Base-by-base conservation (phyloP, 2,113 vertebrate species). In the Anhinga anhinga region DNA sequence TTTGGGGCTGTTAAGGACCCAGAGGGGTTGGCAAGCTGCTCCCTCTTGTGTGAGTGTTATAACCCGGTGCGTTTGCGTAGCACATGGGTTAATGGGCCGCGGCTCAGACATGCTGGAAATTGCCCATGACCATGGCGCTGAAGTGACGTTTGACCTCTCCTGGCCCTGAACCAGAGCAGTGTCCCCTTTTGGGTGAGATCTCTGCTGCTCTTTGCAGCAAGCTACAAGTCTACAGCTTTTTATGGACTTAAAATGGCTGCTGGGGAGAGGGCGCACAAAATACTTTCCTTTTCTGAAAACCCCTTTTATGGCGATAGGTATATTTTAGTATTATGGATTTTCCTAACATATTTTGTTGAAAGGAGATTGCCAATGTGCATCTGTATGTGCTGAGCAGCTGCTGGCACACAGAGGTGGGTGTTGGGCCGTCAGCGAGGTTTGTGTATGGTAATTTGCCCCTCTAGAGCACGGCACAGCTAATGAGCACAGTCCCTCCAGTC, bases 341-440 rank as follows among this genome's bases (percentile, higher is more conserved):
- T 76, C 78, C 56, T n/a, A 10, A 9, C 0, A 0, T 79, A 14
- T 72, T 63, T 85, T 86, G 47, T 91, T 81, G 88, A 74, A 94
- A 93, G 92, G 91, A 53, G 91, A 44, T 97, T 88, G 61, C 88
- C 92, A 73, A 0, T 0, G 9, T 22, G 13, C 12, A 25, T 94
- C 91, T 85, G 50, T 10, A 10, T 36, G 91, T 91, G 78, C 90
- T 91, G 90, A 95, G 93, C 95, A 95, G 90, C 90, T 97, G 72
- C 91, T 90, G 52, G 62, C 70, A 8, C 77, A 11, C 36, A 52
- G 73, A 52, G 65, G 47, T 50, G 95, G 91, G 67, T 66, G 74
- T 52, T 56, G 95, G 94, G 91, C 88, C 15, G 56, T 65, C 97
- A 97, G 79, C 25, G 69, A 87, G 76, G 40, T 52, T 95, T 38